A percentile compares a stretch with the other conserved stretches of the same genome.
These are phyloP conservation scores for Macaria liturata DNA, from an alignment of 2,888 invertebrate genomes.

Conservation along the genomic window DNA sequence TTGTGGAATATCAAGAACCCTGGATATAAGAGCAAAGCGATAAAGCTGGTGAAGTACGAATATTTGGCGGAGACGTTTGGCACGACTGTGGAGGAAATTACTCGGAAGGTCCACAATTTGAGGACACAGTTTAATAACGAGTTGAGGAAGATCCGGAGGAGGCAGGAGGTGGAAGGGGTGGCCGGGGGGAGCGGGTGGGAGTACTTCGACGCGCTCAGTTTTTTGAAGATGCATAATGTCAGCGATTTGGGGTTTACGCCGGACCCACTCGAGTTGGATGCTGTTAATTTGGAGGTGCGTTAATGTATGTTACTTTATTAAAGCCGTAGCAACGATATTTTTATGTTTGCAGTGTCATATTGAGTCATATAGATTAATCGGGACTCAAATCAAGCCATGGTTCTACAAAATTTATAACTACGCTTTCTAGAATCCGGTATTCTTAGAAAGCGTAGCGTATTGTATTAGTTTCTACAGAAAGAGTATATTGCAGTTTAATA, in stretches of 20 bases:
- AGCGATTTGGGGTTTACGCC: slow-evolving; percentile 23
- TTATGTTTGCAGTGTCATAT: too few relatives aligned
- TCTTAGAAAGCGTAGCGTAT: too few relatives aligned
- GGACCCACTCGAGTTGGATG: slow-evolving; percentile 55
- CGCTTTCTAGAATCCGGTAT: too few relatives aligned
- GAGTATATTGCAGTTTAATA: too few relatives aligned
- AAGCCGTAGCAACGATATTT: too few relatives aligned
- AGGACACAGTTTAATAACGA: slow-evolving; percentile 73
- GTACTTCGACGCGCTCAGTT: slow-evolving; percentile 70
- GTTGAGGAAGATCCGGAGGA: slow-evolving; percentile 67
- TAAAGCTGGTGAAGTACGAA: slow-evolving; percentile 57
- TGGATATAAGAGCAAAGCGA: slow-evolving; percentile 54
- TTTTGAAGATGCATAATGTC: slow-evolving; percentile 50
- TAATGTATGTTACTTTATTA: too few relatives aligned
- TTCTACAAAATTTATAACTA: too few relatives aligned
- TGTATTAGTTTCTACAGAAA: too few relatives aligned
- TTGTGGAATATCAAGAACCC: slow-evolving; percentile 69
- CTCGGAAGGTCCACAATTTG: slow-evolving; percentile 71
- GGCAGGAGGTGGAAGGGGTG: slow-evolving; percentile 43
- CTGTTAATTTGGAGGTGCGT: slow-evolving; percentile 70
- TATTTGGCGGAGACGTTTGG: slow-evolving; percentile 64
- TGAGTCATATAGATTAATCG: too few relatives aligned
- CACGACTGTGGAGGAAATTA: slow-evolving; percentile 68
- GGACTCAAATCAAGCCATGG: too few relatives aligned
- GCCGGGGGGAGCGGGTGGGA: slow-evolving; percentile 66